Evolutionary conservation across 2,797 vertebrate genomes (phyloP).

Genomic region (Pachyuromys duprasi): DNA sequence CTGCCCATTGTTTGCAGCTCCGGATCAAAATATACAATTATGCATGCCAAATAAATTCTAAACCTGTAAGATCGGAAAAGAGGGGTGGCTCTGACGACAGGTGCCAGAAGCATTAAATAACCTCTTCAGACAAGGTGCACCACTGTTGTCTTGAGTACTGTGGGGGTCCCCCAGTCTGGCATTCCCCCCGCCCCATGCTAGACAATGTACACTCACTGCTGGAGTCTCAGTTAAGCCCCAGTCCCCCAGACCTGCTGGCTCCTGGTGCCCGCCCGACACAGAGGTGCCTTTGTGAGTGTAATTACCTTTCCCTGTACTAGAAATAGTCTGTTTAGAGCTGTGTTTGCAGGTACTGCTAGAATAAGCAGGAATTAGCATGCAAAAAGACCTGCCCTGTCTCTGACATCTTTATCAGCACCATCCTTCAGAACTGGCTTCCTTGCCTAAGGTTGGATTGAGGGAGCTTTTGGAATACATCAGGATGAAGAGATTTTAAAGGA

Average conservation of each 20-base stretch:
- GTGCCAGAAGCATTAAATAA: slow-evolving; percentile 92
- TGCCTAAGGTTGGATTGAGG: background rate
- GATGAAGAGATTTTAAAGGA: background rate
- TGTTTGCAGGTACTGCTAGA: slow-evolving; percentile 88
- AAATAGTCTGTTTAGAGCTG: slow-evolving; percentile 90
- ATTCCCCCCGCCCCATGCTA: slow-evolving; percentile 84
- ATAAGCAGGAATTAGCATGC: slow-evolving; percentile 89
- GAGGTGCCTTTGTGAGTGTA: slow-evolving; percentile 99
- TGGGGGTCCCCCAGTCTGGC: slow-evolving; percentile 88
- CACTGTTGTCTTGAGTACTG: slow-evolving; percentile 90
- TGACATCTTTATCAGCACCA: slow-evolving; percentile 82
- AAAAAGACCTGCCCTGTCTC: slow-evolving; percentile 86
- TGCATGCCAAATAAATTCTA: slow-evolving; percentile 91
- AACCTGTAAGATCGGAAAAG: slow-evolving; percentile 87
- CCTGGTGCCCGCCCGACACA: slow-evolving; percentile 96
- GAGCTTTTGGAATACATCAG: slow-evolving; percentile 40
- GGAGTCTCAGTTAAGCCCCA: slow-evolving; percentile 95
- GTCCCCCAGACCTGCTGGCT: slow-evolving; percentile 99
- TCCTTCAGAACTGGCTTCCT: slow-evolving; percentile 60
- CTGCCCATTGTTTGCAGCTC: slow-evolving; percentile 89
- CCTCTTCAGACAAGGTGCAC: slow-evolving; percentile 89
- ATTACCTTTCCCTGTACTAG: slow-evolving; percentile 95
- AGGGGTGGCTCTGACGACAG: slow-evolving; percentile 87
- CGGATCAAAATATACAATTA: slow-evolving; percentile 91
- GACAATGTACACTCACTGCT: slow-evolving; percentile 96